These are phyloP conservation scores for Channa argus DNA, from an alignment of 2,113 vertebrate species.

Conservation along the genomic window DNA sequence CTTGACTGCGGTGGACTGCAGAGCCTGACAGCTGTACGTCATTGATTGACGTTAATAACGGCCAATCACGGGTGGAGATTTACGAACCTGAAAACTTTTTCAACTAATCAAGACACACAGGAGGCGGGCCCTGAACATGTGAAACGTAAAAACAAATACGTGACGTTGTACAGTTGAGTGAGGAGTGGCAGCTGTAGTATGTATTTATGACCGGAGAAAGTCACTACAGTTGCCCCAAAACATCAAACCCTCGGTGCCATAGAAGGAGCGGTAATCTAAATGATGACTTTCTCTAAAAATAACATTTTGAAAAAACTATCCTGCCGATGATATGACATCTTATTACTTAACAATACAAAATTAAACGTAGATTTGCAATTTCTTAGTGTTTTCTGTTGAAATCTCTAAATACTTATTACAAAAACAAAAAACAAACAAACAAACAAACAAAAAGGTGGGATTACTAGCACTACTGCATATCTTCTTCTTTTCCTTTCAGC, in stretches of 20 bases:
- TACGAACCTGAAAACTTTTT: conserved; percentile 58
- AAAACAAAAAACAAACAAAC: no score
- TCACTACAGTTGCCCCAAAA: not conserved
- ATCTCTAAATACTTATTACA: no score
- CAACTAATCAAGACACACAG: conserved; percentile 41
- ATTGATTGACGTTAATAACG: conserved; percentile 35
- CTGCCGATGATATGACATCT: no score
- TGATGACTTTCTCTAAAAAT: not conserved
- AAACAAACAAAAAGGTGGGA: no score
- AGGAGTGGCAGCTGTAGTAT: conserved; percentile 20
- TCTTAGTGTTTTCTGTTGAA: no score
- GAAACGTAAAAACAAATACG: conserved; percentile 72
- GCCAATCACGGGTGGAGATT: conserved; percentile 52
- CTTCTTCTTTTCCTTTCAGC: no score
- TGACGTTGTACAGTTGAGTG: conserved; percentile 36
- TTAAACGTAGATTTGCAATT: no score
- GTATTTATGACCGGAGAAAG: not conserved
- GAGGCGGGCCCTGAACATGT: conserved; percentile 39
- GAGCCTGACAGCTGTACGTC: conserved; percentile 56
- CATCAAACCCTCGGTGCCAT: not conserved
- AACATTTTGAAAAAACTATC: not conserved
- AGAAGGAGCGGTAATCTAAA: not conserved
- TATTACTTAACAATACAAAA: no score
- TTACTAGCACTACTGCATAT: no score
- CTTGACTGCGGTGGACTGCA: conserved; percentile 26